Conservation (phyloP, 2,888 invertebrate species). For the Danaus chrysippus region DNA sequence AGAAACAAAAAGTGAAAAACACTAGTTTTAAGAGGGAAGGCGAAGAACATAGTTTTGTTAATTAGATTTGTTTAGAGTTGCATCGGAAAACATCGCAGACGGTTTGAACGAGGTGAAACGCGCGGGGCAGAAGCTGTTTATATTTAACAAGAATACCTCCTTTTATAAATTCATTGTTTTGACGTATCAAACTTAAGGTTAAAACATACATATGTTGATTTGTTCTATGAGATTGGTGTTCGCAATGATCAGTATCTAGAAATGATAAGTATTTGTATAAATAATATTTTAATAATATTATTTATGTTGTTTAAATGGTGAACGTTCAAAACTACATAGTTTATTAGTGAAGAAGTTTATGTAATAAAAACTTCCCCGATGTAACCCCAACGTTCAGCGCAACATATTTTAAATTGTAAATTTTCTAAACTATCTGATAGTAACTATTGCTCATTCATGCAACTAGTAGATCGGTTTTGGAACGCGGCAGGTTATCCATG, state of each 20-base stretch:
- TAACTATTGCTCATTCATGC: background rate
- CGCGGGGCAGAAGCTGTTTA: background rate
- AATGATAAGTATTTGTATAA: too few species aligned
- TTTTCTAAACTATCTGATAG: background rate
- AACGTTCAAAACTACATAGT: too few species aligned
- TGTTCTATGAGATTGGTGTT: too few species aligned
- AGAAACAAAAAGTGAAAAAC: background rate
- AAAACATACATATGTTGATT: too few species aligned
- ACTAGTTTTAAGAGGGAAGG: background rate
- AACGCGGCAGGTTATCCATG: background rate
- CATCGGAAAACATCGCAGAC: slow-evolving; percentile 7
- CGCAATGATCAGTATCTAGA: too few species aligned
- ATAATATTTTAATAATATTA: too few species aligned
- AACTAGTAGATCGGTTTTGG: background rate
- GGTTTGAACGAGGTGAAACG: background rate
- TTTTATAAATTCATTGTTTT: too few species aligned
- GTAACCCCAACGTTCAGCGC: background rate
- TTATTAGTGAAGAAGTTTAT: too few species aligned
- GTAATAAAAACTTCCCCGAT: too few species aligned
- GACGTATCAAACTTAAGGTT: too few species aligned
- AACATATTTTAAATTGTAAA: background rate
- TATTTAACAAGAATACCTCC: too few species aligned
- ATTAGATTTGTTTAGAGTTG: slow-evolving; percentile 8
- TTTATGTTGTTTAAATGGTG: too few species aligned
- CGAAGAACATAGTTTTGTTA: slow-evolving; percentile 6